phyloP scores from a whole-genome alignment of 2,113 vertebrate species.

The Balaeniceps rex region DNA sequence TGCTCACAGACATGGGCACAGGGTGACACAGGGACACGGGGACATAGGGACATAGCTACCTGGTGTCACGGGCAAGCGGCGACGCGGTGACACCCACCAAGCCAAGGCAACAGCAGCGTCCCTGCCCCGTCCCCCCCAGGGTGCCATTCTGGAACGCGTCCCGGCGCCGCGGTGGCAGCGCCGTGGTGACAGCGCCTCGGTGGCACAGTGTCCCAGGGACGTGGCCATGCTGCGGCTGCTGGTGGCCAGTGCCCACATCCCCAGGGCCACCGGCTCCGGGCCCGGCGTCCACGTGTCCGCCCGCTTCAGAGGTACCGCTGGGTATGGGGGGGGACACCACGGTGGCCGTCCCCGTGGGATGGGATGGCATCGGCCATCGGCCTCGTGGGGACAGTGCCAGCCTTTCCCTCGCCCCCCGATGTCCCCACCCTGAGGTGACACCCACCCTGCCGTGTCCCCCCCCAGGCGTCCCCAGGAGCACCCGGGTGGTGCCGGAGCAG shows the following conservation, averaged over 20 bases:
- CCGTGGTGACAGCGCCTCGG: rapidly evolving
- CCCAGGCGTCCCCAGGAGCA: not conserved
- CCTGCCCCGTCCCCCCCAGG: rapidly evolving
- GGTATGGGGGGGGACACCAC: rapidly evolving
- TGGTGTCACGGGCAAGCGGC: rapidly evolving
- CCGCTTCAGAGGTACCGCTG: not conserved
- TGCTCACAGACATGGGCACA: no score
- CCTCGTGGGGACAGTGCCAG: rapidly evolving
- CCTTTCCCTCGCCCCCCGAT: rapidly evolving
- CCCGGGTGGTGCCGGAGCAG: not conserved
- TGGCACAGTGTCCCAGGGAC: not conserved
- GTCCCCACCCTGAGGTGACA: not conserved
- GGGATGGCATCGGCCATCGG: not conserved
- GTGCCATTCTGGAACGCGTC: rapidly evolving
- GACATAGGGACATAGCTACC: no score
- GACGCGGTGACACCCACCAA: not conserved
- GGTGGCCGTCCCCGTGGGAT: rapidly evolving
- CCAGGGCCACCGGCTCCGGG: not conserved
- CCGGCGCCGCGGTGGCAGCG: rapidly evolving
- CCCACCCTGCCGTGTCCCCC: not conserved
- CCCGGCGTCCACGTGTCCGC: not conserved
- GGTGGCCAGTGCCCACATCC: not conserved
- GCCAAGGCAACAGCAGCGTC: not conserved
- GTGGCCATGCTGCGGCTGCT: slow-evolving; percentile 2
- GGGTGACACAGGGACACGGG: no score